A percentile compares a stretch with the other conserved stretches of the same genome.
phyloP scores from a whole-genome alignment of 2,888 invertebrate genomes.

The Lysandra coridon region DNA sequence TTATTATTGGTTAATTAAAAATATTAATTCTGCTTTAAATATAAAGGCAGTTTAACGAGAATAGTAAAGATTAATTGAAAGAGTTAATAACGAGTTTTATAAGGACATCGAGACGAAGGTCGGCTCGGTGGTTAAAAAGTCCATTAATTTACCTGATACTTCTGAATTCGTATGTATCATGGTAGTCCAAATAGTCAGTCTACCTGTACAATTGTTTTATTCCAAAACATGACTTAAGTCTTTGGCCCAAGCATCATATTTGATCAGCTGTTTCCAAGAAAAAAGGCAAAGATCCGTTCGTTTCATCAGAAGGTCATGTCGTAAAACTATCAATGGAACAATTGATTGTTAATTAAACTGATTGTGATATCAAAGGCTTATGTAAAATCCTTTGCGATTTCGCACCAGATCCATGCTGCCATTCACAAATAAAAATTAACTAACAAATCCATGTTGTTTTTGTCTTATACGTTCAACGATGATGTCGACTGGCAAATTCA shows the following conservation, averaged over 20 bases:
- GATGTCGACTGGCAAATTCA: too few relatives aligned
- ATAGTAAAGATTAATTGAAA: conserved; percentile 5
- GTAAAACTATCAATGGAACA: conserved; percentile 16
- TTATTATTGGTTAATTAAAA: not conserved
- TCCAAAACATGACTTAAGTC: conserved; percentile 36
- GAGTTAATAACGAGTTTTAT: conserved; percentile 15
- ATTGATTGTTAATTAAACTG: conserved; percentile 13
- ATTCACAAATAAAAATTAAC: not conserved
- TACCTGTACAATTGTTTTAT: conserved; percentile 57
- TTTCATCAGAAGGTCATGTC: conserved; percentile 17
- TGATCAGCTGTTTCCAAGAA: conserved; percentile 5
- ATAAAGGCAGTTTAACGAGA: not conserved
- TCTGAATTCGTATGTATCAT: conserved; percentile 52
- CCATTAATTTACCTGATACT: conserved; percentile 16
- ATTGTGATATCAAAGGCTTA: conserved; percentile 2
- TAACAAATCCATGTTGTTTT: not conserved
- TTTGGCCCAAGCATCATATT: not conserved
- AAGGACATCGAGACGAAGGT: conserved; percentile 9
- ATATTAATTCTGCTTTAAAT: not conserved
- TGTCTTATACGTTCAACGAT: too few relatives aligned
- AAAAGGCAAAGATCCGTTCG: conserved; percentile 4
- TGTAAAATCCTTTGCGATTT: not conserved
- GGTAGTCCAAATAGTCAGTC: conserved; percentile 67
- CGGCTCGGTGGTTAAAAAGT: conserved; percentile 34
- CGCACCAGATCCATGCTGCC: not conserved